Base-by-base conservation (phyloP, 2,797 vertebrate species). In the Poeciliopsis presidionis region DNA sequence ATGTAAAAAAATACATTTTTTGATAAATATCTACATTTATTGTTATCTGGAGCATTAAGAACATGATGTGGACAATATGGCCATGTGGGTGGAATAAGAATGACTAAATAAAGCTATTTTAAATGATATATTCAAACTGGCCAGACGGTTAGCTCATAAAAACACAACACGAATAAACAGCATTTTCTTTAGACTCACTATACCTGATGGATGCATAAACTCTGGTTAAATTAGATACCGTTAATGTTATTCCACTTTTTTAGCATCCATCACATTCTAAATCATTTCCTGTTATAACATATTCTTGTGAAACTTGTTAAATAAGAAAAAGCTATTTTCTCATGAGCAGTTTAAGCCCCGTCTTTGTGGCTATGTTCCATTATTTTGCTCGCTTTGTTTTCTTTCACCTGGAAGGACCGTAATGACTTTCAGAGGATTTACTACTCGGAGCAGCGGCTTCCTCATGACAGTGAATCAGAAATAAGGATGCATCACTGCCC, bases 381-480 rank as follows among this genome's bases (percentile, higher is more conserved):
- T 36, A 71, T 41, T 55, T 73, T 5, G 25, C 20, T 25, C 25
- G 2, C 55, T 70, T 69, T 67, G 47, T 47, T 73, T 73, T 72
- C 28, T 45, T 81, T 71, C 61, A 89, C 73, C 76, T 33, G 59
- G 69, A 76, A 22, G 36, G 69, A 67, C 71, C 30, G 72, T 36
- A 9, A 65, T 28, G 22, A 78, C 57, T 33, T 70, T 39, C 18
- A 67, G 22, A 16, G n/a, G 46, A 61, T 51, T 78, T 74, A 67
- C 57, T 28, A 25, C 18, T 81, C 59, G 69, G 22, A 67, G 82
- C 53, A 49, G 28, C 22, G 7, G 36, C 51, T 47, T 41, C 16
- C 22, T 57, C 74, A 78, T 69, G 59, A 81, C 41, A 45, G 84
- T 33, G 73, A 83, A 72, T 79, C 73, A 77, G 55, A 76, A 80